Conservation (phyloP, 2,888 invertebrate genomes). For the Tubiluchus corallicola region DNA sequence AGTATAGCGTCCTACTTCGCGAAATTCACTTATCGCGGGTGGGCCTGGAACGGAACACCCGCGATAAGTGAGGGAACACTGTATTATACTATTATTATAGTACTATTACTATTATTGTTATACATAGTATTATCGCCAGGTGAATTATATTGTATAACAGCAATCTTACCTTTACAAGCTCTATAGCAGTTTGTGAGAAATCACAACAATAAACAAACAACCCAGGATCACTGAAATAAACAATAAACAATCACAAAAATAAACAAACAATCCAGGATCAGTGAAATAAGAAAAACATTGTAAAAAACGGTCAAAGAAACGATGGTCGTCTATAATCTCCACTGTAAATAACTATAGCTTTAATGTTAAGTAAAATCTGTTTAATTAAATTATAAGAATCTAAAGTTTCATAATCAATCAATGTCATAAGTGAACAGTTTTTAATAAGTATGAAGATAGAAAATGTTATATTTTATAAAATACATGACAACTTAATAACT, state of each 20-base stretch:
- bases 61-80: too few relatives aligned
- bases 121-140: too few relatives aligned
- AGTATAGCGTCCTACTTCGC: too few relatives aligned
- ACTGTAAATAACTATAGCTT: too few relatives aligned
- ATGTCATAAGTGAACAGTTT: too few relatives aligned
- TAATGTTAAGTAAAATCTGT: too few relatives aligned
- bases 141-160: not conserved
- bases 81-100: too few relatives aligned
- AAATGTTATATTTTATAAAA: slow-evolving; percentile 7
- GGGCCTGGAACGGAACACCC: too few relatives aligned
- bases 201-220: slow-evolving; percentile 81
- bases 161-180: slow-evolving; percentile 40
- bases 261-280: slow-evolving; percentile 4
- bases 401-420: too few relatives aligned
- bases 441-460: not conserved
- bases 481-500: slow-evolving; percentile 14
- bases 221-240: slow-evolving; percentile 33
- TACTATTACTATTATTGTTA: too few relatives aligned
- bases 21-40: too few relatives aligned
- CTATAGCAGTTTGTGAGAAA: slow-evolving; percentile 66
- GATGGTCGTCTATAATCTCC: not conserved
- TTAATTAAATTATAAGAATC: too few relatives aligned
- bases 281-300: not conserved
- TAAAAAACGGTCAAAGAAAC: not conserved
- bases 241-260: slow-evolving; percentile 8